Percentiles rank a stretch among this genome's conserved stretches.
Evolutionary conservation across 2,113 vertebrate species (phyloP).

Genomic region (Riparia riparia): DNA sequence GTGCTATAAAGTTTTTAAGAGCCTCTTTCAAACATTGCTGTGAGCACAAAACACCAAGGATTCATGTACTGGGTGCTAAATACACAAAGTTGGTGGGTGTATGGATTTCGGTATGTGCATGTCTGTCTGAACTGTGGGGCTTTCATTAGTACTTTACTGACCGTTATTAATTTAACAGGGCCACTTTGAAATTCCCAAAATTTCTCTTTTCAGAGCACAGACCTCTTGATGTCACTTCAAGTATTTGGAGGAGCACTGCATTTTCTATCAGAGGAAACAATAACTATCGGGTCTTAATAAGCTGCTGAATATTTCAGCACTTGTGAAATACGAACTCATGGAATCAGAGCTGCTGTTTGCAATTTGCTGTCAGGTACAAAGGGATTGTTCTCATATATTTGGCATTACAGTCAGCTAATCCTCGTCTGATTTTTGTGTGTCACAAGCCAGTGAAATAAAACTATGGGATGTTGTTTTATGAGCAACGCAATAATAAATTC

Average conservation of each 20-base stretch:
- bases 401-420: slow-evolving; percentile 36
- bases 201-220: neutral
- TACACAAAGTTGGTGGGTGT: neutral
- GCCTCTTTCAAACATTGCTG: neutral
- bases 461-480: slow-evolving; percentile 18
- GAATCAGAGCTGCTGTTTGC: slow-evolving; percentile 3
- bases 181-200: neutral
- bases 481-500: slow-evolving; percentile 28
- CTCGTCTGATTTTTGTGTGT: slow-evolving; percentile 8
- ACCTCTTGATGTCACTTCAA: neutral
- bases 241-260: neutral
- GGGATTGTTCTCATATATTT: slow-evolving; percentile 55
- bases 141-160: neutral
- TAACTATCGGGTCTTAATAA: slow-evolving; percentile 14
- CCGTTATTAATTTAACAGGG: neutral
- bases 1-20: neutral
- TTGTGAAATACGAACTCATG: slow-evolving; percentile 1
- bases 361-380: slow-evolving; percentile 52
- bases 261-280: neutral
- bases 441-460: slow-evolving; percentile 8
- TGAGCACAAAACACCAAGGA: neutral
- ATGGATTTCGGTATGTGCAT: too few species aligned
- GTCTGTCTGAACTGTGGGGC: neutral
- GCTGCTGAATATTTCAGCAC: slow-evolving; percentile 48
- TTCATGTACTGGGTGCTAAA: neutral